Conservation (phyloP, 2,797 vertebrate species). For the Urocyon cinereoargenteus region DNA sequence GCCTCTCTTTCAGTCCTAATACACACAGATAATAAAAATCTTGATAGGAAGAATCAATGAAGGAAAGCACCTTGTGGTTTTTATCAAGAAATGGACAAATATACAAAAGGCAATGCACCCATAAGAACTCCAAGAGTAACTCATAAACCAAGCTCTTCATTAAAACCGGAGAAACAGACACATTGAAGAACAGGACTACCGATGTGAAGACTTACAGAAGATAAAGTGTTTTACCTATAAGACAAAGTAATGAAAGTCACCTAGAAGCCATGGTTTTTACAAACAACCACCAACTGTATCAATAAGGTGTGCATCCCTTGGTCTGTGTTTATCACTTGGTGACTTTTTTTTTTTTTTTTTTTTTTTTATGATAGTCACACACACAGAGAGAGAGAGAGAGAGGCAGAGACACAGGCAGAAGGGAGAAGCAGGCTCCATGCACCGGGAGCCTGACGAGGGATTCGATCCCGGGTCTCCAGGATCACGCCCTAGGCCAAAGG, state of each 20-base stretch:
- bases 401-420: too few relatives aligned
- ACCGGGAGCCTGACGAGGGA: too few relatives aligned
- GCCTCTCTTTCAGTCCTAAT: neutral
- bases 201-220: neutral
- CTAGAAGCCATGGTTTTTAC: neutral
- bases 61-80: conserved; percentile 8
- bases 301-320: neutral
- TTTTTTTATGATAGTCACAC: too few relatives aligned
- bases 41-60: neutral
- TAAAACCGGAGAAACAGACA: conserved; percentile 5
- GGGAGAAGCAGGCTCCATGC: too few relatives aligned
- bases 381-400: too few relatives aligned
- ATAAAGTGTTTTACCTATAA: neutral
- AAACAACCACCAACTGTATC: neutral
- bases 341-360: too few relatives aligned
- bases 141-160: neutral
- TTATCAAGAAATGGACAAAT: conserved; percentile 11
- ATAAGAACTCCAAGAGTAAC: neutral
- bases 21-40: neutral
- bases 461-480: too few relatives aligned
- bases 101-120: conserved; percentile 31
- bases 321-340: neutral
- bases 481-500: too few relatives aligned
- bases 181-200: neutral
- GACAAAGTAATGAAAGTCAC: neutral